phyloP scores from a whole-genome alignment of 2,888 invertebrate species.

The Eustalomyia histrio region DNA sequence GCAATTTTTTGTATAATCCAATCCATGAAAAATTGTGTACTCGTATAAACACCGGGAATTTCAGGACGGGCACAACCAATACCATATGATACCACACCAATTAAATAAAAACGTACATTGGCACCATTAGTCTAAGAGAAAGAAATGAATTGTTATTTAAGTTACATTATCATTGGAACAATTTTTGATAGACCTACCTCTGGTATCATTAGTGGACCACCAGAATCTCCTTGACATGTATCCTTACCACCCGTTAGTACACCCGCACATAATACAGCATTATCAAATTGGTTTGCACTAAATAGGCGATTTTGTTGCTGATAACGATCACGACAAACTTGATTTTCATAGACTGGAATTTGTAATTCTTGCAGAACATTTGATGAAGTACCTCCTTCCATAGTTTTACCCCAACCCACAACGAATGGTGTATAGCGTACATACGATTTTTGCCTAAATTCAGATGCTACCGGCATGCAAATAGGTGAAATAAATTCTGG shows the following conservation, averaged over 20 bases:
- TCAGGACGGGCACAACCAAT: slow-evolving; percentile 83
- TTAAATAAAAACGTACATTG: slow-evolving; percentile 79
- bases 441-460: slow-evolving; percentile 81
- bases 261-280: slow-evolving; percentile 77
- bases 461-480: slow-evolving; percentile 84
- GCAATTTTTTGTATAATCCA: slow-evolving; percentile 82
- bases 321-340: slow-evolving; percentile 81
- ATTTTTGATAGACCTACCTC: slow-evolving; percentile 67
- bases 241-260: slow-evolving; percentile 76
- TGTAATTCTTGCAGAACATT: slow-evolving; percentile 84
- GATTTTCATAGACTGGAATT: slow-evolving; percentile 84
- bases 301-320: slow-evolving; percentile 70
- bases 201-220: slow-evolving; percentile 78
- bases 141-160: background rate
- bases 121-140: slow-evolving; percentile 50
- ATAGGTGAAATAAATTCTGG: slow-evolving; percentile 85
- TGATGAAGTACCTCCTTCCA: slow-evolving; percentile 83
- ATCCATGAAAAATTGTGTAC: slow-evolving; percentile 82
- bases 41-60: slow-evolving; percentile 84
- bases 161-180: background rate
- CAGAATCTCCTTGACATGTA: slow-evolving; percentile 79
- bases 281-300: slow-evolving; percentile 75
- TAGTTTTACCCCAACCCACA: slow-evolving; percentile 83
- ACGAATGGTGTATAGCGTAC: slow-evolving; percentile 84
- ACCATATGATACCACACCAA: slow-evolving; percentile 86